phyloP scores from a whole-genome alignment of 2,888 invertebrate species.

The Heliconius sara region DNA sequence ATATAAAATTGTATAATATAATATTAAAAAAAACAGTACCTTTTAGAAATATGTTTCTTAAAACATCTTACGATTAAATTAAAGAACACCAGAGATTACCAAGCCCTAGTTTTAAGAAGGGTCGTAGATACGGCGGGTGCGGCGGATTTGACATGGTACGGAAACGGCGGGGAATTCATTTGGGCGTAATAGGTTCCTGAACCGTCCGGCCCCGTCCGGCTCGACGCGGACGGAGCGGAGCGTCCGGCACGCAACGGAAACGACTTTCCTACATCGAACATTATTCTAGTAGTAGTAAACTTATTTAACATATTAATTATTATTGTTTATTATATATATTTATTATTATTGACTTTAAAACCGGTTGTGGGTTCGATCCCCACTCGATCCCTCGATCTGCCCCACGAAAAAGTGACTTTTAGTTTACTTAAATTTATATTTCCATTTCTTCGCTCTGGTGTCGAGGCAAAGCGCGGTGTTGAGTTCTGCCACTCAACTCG shows the following conservation, averaged over 20 bases:
- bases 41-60: neutral
- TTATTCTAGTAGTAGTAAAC: slow-evolving; percentile 30
- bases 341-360: too few species aligned
- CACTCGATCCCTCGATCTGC: too few species aligned
- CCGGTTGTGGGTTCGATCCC: too few species aligned
- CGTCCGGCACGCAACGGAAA: slow-evolving; percentile 62
- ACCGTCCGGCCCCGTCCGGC: slow-evolving; percentile 74
- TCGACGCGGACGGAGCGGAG: slow-evolving; percentile 70
- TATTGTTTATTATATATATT: neutral
- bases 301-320: slow-evolving; percentile 32
- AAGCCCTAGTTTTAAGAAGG: slow-evolving; percentile 26
- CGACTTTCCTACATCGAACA: slow-evolving; percentile 35
- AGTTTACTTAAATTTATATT: too few species aligned
- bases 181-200: slow-evolving; percentile 84
- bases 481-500: too few species aligned
- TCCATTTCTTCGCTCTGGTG: too few species aligned
- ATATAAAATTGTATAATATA: neutral
- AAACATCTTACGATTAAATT: neutral
- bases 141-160: slow-evolving; percentile 77
- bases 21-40: neutral
- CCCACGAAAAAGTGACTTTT: too few species aligned
- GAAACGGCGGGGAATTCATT: slow-evolving; percentile 82
- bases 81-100: neutral
- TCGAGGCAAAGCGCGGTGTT: too few species aligned
- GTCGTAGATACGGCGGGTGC: slow-evolving; percentile 57